Evolutionary conservation across 2,113 vertebrate species (phyloP).

Genomic region (Hucho hucho): DNA sequence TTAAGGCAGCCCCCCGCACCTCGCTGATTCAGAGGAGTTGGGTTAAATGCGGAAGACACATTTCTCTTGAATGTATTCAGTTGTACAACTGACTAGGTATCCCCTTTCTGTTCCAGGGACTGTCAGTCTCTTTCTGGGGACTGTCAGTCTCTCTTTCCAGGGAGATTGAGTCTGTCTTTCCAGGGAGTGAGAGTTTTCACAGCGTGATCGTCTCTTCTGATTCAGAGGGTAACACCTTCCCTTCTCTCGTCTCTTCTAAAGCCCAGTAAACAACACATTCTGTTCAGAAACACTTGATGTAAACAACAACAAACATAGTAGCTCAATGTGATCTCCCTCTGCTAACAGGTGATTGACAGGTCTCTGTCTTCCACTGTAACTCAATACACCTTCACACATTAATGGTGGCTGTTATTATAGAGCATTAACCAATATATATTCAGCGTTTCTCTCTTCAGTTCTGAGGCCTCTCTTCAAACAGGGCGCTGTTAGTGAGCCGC

Average conservation of each 20-base stretch:
- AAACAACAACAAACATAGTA: conserved; percentile 21
- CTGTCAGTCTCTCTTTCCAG: neutral
- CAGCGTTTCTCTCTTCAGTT: conserved; percentile 38
- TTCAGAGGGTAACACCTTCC: too few relatives aligned
- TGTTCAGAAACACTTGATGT: conserved; percentile 30
- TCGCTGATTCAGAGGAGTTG: too few relatives aligned
- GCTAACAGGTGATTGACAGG: conserved; percentile 19
- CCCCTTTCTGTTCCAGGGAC: too few relatives aligned
- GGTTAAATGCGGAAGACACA: too few relatives aligned
- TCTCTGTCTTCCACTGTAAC: conserved; percentile 28
- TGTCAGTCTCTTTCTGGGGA: neutral
- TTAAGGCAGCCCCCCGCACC: too few relatives aligned
- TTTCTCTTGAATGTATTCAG: too few relatives aligned
- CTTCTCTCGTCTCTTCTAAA: conserved; percentile 13
- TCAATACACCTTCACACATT: conserved; percentile 2
- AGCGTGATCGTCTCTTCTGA: conserved; percentile 3
- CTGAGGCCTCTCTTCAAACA: conserved; percentile 34
- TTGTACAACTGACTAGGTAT: too few relatives aligned
- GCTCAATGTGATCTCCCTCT: conserved; percentile 18
- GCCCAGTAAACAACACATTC: conserved; percentile 21
- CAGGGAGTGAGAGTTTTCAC: neutral
- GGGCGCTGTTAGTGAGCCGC: conserved; percentile 16
- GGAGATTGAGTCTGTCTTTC: neutral
- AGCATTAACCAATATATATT: conserved; percentile 51
- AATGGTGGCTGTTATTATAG: conserved; percentile 28